phyloP scores from a whole-genome alignment of 1,140 invertebrate genomes.

The Geopemphigus sp. region DNA sequence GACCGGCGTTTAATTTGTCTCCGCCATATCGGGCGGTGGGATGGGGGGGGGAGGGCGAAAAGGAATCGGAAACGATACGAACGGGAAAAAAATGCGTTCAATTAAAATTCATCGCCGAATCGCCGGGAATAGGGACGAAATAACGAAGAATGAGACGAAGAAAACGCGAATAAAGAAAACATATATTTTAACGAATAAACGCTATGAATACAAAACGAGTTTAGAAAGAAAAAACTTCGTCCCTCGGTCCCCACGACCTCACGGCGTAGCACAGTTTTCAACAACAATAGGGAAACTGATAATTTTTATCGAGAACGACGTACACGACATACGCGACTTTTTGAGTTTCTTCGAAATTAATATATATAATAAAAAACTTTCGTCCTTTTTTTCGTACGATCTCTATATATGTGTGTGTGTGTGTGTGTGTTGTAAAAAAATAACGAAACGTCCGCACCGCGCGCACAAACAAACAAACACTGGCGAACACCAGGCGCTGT shows the following conservation, averaged over 20 bases:
- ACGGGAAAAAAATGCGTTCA: conserved; percentile 14
- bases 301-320: conserved; percentile 35
- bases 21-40: neutral
- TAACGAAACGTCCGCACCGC: neutral
- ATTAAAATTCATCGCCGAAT: conserved; percentile 44
- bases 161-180: neutral
- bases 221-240: conserved; percentile 36
- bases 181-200: conserved; percentile 29
- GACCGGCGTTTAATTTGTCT: conserved; percentile 1
- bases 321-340: neutral
- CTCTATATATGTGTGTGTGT: too few relatives aligned
- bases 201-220: conserved; percentile 48
- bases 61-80: too few relatives aligned
- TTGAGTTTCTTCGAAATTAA: conserved; percentile 23
- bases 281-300: conserved; percentile 34
- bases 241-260: conserved; percentile 3
- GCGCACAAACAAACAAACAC: neutral
- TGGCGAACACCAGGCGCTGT: neutral
- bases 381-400: neutral
- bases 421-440: too few relatives aligned
- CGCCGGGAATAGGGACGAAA: neutral
- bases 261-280: too few relatives aligned
- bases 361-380: neutral
- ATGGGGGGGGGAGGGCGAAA: neutral
- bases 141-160: neutral